Conservation (phyloP, 2,797 vertebrate genomes). For the Pipistrellus kuhlii region DNA sequence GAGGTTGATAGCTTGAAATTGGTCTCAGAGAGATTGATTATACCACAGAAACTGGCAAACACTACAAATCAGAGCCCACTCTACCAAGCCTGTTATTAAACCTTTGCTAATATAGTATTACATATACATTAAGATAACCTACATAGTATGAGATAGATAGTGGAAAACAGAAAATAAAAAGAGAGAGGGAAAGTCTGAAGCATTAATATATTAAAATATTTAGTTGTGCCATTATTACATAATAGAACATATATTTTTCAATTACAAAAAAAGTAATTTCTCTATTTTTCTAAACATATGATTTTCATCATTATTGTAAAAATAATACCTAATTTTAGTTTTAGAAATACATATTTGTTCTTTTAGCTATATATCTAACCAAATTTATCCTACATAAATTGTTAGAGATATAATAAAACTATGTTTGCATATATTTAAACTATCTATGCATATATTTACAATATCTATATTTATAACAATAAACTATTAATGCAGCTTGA, state of each 20-base stretch:
- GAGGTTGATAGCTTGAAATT: neutral
- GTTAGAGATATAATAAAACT: neutral
- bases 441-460: neutral
- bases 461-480: neutral
- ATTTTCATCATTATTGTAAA: neutral
- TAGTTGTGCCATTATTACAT: neutral
- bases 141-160: neutral
- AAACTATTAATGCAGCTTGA: neutral
- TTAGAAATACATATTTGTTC: neutral
- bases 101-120: neutral
- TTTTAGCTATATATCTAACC: neutral
- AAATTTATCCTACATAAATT: neutral
- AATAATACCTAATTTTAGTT: neutral
- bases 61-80: neutral
- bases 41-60: neutral
- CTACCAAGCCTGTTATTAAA: neutral
- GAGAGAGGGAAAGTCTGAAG: neutral
- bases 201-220: constrained; percentile 10
- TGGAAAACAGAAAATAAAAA: neutral
- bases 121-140: neutral
- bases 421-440: neutral
- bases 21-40: neutral
- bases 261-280: neutral
- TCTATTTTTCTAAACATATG: constrained; percentile 6
- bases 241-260: neutral